Percentiles rank a stretch among this genome's conserved stretches.
Conservation (phyloP, 1,140 invertebrate species). For the Drosophila tsacasi region DNA sequence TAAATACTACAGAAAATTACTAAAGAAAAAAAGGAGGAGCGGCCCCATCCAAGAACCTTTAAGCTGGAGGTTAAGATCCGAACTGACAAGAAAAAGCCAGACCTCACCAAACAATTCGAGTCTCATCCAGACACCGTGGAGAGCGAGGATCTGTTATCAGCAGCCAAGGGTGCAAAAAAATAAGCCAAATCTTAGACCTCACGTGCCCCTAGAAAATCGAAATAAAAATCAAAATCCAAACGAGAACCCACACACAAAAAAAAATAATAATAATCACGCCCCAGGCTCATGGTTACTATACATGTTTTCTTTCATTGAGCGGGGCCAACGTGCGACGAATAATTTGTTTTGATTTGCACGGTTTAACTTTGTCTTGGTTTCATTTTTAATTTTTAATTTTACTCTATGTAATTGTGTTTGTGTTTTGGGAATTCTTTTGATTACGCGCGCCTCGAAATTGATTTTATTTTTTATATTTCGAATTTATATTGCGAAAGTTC, state of each 20-base stretch:
- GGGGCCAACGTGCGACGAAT: slow-evolving; percentile 44
- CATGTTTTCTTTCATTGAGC: slow-evolving; percentile 14
- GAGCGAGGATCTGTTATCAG: slow-evolving; percentile 27
- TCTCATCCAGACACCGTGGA: slow-evolving; percentile 36
- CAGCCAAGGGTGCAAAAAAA: slow-evolving; percentile 17
- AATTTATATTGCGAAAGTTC: slow-evolving; percentile 33
- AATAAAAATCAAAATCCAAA: background rate
- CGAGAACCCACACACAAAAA: slow-evolving; percentile 21
- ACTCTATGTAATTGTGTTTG: slow-evolving; percentile 21
- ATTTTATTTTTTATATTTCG: background rate
- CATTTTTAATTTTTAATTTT: slow-evolving; percentile 7
- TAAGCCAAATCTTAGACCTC: slow-evolving; percentile 34
- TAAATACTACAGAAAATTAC: background rate
- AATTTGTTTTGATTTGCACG: slow-evolving; percentile 58
- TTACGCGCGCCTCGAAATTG: slow-evolving; percentile 32
- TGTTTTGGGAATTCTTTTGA: slow-evolving; percentile 29
- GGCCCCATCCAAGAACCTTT: slow-evolving; percentile 10
- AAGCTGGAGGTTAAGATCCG: slow-evolving; percentile 6
- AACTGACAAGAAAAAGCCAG: slow-evolving; percentile 35
- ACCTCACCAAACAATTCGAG: slow-evolving; percentile 41
- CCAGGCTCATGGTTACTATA: slow-evolving; percentile 47
- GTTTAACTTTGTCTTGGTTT: slow-evolving; percentile 21
- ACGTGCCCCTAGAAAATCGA: slow-evolving; percentile 53
- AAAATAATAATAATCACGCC: slow-evolving; percentile 29
- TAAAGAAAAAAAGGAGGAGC: slow-evolving; percentile 15